A percentile compares a stretch with the other conserved stretches of the same genome.
These are phyloP conservation scores for Coboldia fuscipes DNA, from an alignment of 1,140 invertebrate species.

Conservation along the genomic window DNA sequence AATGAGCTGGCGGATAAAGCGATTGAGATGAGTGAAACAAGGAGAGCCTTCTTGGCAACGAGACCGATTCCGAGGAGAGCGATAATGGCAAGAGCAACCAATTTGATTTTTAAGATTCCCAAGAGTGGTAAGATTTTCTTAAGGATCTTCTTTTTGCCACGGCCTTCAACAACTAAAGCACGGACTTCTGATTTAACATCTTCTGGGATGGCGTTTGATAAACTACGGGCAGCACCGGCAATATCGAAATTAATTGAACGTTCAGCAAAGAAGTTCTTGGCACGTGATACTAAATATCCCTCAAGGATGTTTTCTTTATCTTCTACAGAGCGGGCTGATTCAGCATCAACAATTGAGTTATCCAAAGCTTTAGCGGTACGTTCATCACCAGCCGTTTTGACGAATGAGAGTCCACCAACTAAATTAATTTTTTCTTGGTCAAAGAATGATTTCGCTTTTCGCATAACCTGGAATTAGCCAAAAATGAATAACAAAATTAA, in stretches of 20 bases:
- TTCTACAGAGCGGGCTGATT: slow-evolving; percentile 24
- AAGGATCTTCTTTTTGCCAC: slow-evolving; percentile 34
- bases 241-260: slow-evolving; percentile 23
- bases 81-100: slow-evolving; percentile 28
- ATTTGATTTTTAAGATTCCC: slow-evolving; percentile 33
- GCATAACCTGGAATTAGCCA: slow-evolving; percentile 23
- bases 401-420: slow-evolving; percentile 29
- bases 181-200: slow-evolving; percentile 28
- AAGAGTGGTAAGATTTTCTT: slow-evolving; percentile 32
- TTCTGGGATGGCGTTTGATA: slow-evolving; percentile 23
- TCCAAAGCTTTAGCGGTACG: slow-evolving; percentile 19
- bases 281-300: slow-evolving; percentile 30
- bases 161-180: slow-evolving; percentile 34
- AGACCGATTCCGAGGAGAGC: slow-evolving; percentile 33
- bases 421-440: slow-evolving; percentile 31
- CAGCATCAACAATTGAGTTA: slow-evolving; percentile 21
- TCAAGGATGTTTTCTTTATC: slow-evolving; percentile 33
- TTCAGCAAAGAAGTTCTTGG: slow-evolving; percentile 31
- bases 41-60: slow-evolving; percentile 41
- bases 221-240: slow-evolving; percentile 26
- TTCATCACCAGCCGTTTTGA: slow-evolving; percentile 23
- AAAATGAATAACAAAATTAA: slow-evolving; percentile 1
- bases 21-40: slow-evolving; percentile 35
- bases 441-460: slow-evolving; percentile 35
- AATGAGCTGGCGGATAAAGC: slow-evolving; percentile 35